Evolutionary conservation across 2,888 invertebrate genomes (phyloP).

Genomic region (Barypeithes pellucidus): DNA sequence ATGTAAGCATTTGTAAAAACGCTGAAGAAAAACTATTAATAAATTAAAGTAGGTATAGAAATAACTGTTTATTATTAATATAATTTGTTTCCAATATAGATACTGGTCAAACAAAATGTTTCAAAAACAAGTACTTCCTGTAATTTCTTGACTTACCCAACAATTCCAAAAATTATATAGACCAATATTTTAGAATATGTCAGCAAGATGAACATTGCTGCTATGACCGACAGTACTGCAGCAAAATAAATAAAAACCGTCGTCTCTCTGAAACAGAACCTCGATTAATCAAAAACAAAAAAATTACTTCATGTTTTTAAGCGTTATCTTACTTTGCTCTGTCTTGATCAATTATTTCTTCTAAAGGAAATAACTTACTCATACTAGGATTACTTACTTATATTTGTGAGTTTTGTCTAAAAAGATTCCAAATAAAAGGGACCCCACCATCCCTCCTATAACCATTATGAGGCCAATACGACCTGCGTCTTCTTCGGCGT

Average conservation of each 20-base stretch:
- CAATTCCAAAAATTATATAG: slow-evolving; percentile 47
- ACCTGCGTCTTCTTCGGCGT: slow-evolving; percentile 83
- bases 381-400: slow-evolving; percentile 77
- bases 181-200: slow-evolving; percentile 47
- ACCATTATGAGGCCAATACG: slow-evolving; percentile 92
- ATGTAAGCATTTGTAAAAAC: slow-evolving; percentile 61
- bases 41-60: no score
- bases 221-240: slow-evolving; percentile 49
- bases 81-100: neutral
- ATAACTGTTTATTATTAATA: no score
- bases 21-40: slow-evolving; percentile 54
- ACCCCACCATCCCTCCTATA: slow-evolving; percentile 91
- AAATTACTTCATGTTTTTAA: no score
- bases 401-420: slow-evolving; percentile 93
- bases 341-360: no score
- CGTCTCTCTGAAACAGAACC: slow-evolving; percentile 59
- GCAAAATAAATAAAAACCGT: slow-evolving; percentile 55
- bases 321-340: no score
- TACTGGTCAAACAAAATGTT: no score
- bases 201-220: slow-evolving; percentile 55
- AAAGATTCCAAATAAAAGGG: slow-evolving; percentile 88
- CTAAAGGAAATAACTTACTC: no score
- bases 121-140: no score
- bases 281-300: no score
- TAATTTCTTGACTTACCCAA: no score